phyloP scores from a whole-genome alignment of 2,888 invertebrate genomes.

The Lepidochitona cinerea region DNA sequence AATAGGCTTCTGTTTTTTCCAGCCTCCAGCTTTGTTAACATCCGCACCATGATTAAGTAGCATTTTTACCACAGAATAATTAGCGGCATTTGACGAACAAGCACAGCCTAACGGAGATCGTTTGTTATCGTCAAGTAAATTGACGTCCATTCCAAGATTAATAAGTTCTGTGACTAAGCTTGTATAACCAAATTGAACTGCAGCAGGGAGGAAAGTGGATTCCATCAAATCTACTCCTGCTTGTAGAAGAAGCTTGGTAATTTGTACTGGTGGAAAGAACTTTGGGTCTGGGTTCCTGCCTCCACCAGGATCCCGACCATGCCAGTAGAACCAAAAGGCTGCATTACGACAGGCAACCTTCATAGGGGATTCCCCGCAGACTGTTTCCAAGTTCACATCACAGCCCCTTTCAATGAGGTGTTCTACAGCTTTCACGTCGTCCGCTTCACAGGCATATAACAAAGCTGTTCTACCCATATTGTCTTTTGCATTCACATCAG shows the following conservation, averaged over 20 bases:
- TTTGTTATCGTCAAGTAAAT: conserved; percentile 60
- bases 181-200: conserved; percentile 52
- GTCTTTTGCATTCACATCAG: conserved; percentile 42
- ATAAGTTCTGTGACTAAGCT: conserved; percentile 52
- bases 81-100: conserved; percentile 49
- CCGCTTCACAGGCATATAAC: conserved; percentile 52
- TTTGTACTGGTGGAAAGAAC: conserved; percentile 54
- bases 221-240: conserved; percentile 50
- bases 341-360: conserved; percentile 58
- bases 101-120: conserved; percentile 59
- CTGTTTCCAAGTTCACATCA: conserved; percentile 51
- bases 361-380: conserved; percentile 54
- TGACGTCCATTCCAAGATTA: conserved; percentile 60
- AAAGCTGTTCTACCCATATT: conserved; percentile 54
- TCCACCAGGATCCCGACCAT: conserved; percentile 34
- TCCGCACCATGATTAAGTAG: conserved; percentile 57
- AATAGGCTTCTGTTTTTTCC: conserved; percentile 60
- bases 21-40: conserved; percentile 57
- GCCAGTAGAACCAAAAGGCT: conserved; percentile 61
- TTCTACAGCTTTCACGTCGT: conserved; percentile 49
- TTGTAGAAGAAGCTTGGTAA: conserved; percentile 53
- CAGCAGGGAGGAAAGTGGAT: conserved; percentile 58
- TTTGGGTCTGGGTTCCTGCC: conserved; percentile 27
- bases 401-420: conserved; percentile 44
- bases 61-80: conserved; percentile 46